Conservation (phyloP, 2,113 vertebrate genomes). For the Rutilus rutilus region DNA sequence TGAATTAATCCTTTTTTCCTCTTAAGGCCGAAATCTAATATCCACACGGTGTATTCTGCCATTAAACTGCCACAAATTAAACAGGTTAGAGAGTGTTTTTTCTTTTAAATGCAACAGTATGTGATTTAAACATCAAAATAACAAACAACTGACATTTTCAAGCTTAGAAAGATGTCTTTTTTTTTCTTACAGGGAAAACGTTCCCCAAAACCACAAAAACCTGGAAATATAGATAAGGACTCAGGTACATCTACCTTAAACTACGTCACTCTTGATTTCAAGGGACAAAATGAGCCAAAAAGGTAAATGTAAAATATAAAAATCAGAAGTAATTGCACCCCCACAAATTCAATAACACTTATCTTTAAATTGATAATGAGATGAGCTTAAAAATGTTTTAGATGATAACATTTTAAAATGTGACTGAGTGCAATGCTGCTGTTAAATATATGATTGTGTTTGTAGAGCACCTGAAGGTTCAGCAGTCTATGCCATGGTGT, state of each 20-base stretch:
- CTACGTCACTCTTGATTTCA: slow-evolving; percentile 62
- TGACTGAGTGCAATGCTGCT: neutral
- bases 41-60: slow-evolving; percentile 48
- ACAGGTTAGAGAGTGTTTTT: slow-evolving; percentile 53
- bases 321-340: neutral
- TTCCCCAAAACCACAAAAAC: neutral
- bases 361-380: no score
- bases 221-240: slow-evolving; percentile 19
- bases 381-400: no score
- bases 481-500: slow-evolving; percentile 19
- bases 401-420: neutral
- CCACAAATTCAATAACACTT: neutral
- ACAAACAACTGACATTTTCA: neutral
- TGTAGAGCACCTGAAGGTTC: neutral
- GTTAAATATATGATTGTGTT: neutral
- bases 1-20: slow-evolving; percentile 3
- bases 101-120: neutral
- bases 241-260: slow-evolving; percentile 56
- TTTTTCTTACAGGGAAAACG: neutral
- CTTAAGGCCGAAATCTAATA: slow-evolving; percentile 51
- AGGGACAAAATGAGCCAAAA: slow-evolving; percentile 22
- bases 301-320: slow-evolving; percentile 53
- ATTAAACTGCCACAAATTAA: slow-evolving; percentile 32
- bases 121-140: neutral
- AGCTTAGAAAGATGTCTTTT: neutral